Evolutionary conservation across 2,888 invertebrate species (phyloP).

Genomic region (Neoaliturus tenellus): DNA sequence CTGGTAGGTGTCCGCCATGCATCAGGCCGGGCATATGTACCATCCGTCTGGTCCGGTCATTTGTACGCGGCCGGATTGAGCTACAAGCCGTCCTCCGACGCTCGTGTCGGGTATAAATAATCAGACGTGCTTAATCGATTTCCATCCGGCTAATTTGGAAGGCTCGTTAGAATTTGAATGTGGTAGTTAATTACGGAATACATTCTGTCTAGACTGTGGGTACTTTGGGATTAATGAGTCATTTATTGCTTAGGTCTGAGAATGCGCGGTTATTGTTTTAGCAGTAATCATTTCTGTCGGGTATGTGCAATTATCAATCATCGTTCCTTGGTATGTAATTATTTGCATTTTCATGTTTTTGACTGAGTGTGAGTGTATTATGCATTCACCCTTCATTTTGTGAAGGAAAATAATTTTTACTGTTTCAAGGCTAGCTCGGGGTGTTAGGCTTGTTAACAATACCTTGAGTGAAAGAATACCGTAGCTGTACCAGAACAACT

Average conservation of each 20-base stretch:
- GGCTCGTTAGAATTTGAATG: neutral
- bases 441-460: no score
- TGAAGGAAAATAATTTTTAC: no score
- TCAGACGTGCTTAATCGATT: conserved; percentile 5
- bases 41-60: neutral
- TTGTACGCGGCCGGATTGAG: conserved; percentile 4
- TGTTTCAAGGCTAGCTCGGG: no score
- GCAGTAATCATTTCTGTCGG: no score
- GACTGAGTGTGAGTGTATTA: no score
- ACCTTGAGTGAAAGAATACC: no score
- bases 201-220: neutral
- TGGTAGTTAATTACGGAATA: neutral
- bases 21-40: neutral
- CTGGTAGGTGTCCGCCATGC: neutral
- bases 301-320: no score
- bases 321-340: no score
- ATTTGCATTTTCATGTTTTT: no score
- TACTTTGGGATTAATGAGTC: neutral
- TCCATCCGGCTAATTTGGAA: conserved; percentile 10
- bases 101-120: neutral
- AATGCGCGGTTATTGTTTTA: no score
- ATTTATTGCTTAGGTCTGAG: neutral
- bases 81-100: conserved; percentile 4
- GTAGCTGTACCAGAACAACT: no score
- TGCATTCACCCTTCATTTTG: no score